Conservation (phyloP, 2,797 vertebrate species). For the Crenichthys baileyi region DNA sequence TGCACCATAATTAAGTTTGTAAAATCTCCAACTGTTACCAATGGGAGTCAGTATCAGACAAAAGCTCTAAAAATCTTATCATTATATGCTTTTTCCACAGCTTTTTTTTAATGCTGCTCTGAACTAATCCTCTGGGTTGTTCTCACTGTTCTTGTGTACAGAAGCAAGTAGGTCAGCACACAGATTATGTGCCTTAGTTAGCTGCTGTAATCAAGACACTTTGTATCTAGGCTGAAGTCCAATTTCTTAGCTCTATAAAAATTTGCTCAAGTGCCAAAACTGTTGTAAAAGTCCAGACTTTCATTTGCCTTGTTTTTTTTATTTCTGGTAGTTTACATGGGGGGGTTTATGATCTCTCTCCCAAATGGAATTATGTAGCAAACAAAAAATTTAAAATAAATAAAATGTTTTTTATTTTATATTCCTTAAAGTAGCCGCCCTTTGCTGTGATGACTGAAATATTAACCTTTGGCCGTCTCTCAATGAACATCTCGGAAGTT, state of each 20-base stretch:
- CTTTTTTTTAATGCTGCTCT: background rate
- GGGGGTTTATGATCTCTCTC: too few relatives aligned
- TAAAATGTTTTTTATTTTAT: too few relatives aligned
- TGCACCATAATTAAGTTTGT: slow-evolving; percentile 3
- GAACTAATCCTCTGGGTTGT: slow-evolving; percentile 5
- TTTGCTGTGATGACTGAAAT: too few relatives aligned
- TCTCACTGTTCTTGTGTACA: slow-evolving; percentile 21
- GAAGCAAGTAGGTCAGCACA: slow-evolving; percentile 23
- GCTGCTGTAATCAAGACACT: slow-evolving; percentile 19
- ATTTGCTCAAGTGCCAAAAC: background rate
- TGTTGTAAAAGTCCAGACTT: background rate
- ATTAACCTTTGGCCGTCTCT: too few relatives aligned
- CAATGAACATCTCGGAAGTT: too few relatives aligned
- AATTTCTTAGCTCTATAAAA: background rate
- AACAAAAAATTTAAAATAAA: too few relatives aligned
- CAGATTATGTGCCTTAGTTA: slow-evolving; percentile 29
- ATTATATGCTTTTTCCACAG: slow-evolving; percentile 6
- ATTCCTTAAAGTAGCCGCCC: too few relatives aligned
- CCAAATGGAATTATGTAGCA: too few relatives aligned
- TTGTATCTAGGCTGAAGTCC: background rate
- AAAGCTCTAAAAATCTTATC: background rate
- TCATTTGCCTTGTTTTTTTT: background rate
- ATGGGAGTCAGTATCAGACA: slow-evolving; percentile 17
- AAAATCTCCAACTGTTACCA: slow-evolving; percentile 4
- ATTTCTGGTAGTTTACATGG: too few relatives aligned